phyloP scores from a whole-genome alignment of 2,888 invertebrate genomes.

The Serrognathus titanus region DNA sequence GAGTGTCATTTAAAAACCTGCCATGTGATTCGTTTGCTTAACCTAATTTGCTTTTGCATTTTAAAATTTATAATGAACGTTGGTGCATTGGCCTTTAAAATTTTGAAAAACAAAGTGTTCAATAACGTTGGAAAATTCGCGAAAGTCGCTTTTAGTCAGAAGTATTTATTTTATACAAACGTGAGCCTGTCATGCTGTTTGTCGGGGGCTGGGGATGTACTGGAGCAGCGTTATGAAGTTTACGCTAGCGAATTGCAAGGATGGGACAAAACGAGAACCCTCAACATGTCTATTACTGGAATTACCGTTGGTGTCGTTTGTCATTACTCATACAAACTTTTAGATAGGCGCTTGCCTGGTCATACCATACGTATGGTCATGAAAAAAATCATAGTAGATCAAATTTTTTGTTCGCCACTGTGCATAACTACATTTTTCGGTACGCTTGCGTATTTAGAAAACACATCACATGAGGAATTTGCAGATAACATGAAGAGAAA shows the following conservation, averaged over 20 bases:
- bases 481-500: slow-evolving; percentile 68
- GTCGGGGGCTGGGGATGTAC: slow-evolving; percentile 73
- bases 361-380: slow-evolving; percentile 61
- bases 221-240: slow-evolving; percentile 79
- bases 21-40: too few relatives aligned
- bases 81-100: slow-evolving; percentile 1
- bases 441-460: slow-evolving; percentile 71
- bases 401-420: slow-evolving; percentile 78
- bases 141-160: slow-evolving; percentile 56
- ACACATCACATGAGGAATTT: slow-evolving; percentile 58
- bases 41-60: too few relatives aligned
- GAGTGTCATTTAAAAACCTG: too few relatives aligned
- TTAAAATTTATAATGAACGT: slow-evolving; percentile 6
- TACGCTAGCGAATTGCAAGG: slow-evolving; percentile 53
- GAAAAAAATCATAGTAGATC: slow-evolving; percentile 80
- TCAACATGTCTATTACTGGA: slow-evolving; percentile 76
- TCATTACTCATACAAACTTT: slow-evolving; percentile 80
- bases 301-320: slow-evolving; percentile 73
- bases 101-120: slow-evolving; percentile 5
- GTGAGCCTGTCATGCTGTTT: slow-evolving; percentile 70
- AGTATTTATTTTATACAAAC: slow-evolving; percentile 76
- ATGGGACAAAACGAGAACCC: slow-evolving; percentile 62
- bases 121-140: slow-evolving; percentile 30
- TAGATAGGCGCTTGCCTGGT: slow-evolving; percentile 72
- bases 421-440: slow-evolving; percentile 74